phyloP scores from a whole-genome alignment of 1,140 invertebrate species.

The Leucophenga varia region DNA sequence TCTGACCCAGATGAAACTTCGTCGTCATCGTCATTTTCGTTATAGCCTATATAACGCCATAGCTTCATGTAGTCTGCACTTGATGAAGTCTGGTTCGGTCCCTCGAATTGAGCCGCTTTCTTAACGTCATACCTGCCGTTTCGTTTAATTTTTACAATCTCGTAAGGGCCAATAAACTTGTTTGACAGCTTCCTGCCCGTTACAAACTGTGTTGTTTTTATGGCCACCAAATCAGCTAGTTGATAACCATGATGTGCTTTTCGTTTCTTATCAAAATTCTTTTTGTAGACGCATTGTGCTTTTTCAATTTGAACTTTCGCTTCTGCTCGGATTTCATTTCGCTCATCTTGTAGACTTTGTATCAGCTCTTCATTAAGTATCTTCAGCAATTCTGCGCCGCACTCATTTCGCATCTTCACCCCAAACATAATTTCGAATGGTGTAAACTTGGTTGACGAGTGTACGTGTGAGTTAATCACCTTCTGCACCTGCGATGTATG shows the following conservation, averaged over 20 bases:
- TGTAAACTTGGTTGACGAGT: slow-evolving; percentile 13
- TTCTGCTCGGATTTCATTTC: slow-evolving; percentile 8
- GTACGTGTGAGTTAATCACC: not conserved
- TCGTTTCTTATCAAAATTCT: slow-evolving; percentile 35
- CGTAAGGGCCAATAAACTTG: slow-evolving; percentile 49
- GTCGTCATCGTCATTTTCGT: not conserved
- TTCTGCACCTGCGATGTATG: not conserved
- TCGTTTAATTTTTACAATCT: slow-evolving; percentile 26
- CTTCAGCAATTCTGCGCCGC: slow-evolving; percentile 24
- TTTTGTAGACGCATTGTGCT: slow-evolving; percentile 43
- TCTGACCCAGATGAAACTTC: slow-evolving; percentile 10
- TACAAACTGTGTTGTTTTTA: slow-evolving; percentile 48
- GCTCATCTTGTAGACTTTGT: slow-evolving; percentile 16
- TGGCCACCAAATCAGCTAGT: slow-evolving; percentile 47
- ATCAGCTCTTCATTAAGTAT: slow-evolving; percentile 38
- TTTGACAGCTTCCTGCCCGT: slow-evolving; percentile 37
- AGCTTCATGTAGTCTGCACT: slow-evolving; percentile 40
- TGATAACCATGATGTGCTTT: slow-evolving; percentile 31
- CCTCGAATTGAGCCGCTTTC: slow-evolving; percentile 28
- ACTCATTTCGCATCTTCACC: slow-evolving; percentile 31
- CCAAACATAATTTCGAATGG: slow-evolving; percentile 49
- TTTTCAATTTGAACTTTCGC: slow-evolving; percentile 30
- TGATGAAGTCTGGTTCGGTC: slow-evolving; percentile 29
- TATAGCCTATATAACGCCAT: slow-evolving; percentile 14
- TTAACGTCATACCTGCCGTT: slow-evolving; percentile 39